These are phyloP conservation scores for Clitarchus hookeri DNA, from an alignment of 2,888 invertebrate genomes.

Conservation along the genomic window DNA sequence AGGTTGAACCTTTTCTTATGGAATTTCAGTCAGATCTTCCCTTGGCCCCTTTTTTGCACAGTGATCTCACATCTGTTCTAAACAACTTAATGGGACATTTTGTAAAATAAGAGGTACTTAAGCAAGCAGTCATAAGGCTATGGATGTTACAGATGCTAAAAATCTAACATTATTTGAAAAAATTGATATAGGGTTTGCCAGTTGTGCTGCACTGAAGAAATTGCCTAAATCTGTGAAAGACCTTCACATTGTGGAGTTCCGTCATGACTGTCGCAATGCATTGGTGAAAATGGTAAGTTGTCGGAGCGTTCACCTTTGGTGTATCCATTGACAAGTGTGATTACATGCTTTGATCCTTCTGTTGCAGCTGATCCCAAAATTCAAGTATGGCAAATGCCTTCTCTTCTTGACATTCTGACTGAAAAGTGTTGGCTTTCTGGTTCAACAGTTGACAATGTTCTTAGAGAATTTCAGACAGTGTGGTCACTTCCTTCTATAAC, in stretches of 20 bases:
- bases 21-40: not conserved
- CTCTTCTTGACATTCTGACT: not conserved
- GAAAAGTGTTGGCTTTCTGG: not conserved
- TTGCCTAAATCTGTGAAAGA: not conserved
- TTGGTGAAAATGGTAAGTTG: not conserved
- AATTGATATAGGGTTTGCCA: not conserved
- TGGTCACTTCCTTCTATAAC: not conserved
- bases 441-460: not conserved
- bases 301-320: not conserved
- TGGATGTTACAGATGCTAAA: not conserved
- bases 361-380: not conserved
- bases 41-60: not conserved
- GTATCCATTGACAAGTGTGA: not conserved
- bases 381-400: not conserved
- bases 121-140: not conserved
- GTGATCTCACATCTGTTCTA: not conserved
- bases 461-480: not conserved
- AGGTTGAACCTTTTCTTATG: no score
- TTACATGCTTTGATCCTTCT: slow-evolving; percentile 14
- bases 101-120: not conserved
- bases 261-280: slow-evolving; percentile 2
- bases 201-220: not conserved
- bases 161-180: not conserved
- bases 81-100: not conserved
- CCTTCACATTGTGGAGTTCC: not conserved